Evolutionary conservation across 2,113 vertebrate genomes (phyloP).

Genomic region (Podarcis cretensis): DNA sequence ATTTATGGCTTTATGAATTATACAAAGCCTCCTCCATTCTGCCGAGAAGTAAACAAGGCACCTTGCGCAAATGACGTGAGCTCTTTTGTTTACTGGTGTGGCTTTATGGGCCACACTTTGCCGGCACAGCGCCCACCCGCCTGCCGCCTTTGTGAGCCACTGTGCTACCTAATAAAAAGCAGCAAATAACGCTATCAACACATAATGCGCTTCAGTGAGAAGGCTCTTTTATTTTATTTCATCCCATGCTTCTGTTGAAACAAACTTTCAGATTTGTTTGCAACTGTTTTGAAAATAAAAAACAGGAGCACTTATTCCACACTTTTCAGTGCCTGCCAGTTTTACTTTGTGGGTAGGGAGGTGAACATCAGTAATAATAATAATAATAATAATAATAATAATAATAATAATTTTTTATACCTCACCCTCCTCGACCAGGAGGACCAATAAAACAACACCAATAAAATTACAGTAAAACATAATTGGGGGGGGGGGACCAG

Average conservation of each 20-base stretch:
- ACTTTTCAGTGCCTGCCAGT: neutral
- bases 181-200: neutral
- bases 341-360: neutral
- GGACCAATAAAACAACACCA: too few relatives aligned
- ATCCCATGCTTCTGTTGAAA: neutral
- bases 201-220: neutral
- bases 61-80: neutral
- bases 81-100: slow-evolving; percentile 1
- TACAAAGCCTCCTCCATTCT: neutral
- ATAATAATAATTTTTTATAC: too few relatives aligned
- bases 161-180: slow-evolving; percentile 1
- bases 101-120: neutral
- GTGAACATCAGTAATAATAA: neutral
- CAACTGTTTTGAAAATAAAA: neutral
- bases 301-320: neutral
- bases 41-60: neutral
- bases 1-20: neutral
- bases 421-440: too few relatives aligned
- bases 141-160: neutral
- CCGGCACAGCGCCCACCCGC: accelerated
- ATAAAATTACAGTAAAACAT: too few relatives aligned
- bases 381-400: too few relatives aligned
- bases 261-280: neutral
- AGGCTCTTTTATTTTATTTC: neutral
- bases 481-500: too few relatives aligned